Evolutionary conservation across 1,140 invertebrate genomes (phyloP).

Genomic region (Archegozetes longisetosus): DNA sequence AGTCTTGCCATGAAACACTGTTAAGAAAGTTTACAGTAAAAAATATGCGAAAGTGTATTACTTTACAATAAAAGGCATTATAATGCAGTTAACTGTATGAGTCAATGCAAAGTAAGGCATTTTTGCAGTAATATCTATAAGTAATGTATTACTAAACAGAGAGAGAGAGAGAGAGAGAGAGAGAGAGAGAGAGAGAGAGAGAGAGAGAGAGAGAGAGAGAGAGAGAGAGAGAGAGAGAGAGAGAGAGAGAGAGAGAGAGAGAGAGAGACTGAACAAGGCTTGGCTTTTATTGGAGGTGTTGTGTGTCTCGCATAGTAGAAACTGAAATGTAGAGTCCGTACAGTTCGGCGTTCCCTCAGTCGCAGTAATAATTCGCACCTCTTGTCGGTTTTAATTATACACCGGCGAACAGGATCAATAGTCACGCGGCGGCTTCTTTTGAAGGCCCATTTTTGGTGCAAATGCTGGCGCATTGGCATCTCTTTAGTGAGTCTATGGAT

Average conservation of each 20-base stretch:
- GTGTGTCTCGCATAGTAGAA: neutral
- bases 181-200: neutral
- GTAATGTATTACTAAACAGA: neutral
- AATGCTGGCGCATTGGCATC: neutral
- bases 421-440: constrained; percentile 14
- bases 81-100: neutral
- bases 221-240: neutral
- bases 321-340: neutral
- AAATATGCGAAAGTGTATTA: neutral
- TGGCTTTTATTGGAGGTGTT: neutral
- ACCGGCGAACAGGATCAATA: constrained; percentile 2
- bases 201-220: neutral
- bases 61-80: neutral
- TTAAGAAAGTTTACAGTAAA: neutral
- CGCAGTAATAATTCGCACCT: constrained; percentile 12
- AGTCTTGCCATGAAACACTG: neutral
- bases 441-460: neutral
- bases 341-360: no score
- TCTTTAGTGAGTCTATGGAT: neutral
- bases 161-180: neutral
- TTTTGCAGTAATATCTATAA: neutral
- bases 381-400: constrained; percentile 13
- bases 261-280: neutral
- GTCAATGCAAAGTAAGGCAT: neutral
- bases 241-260: neutral